These are phyloP conservation scores for Pogonocichla stellata DNA, from an alignment of 2,113 vertebrate genomes.

Conservation along the genomic window DNA sequence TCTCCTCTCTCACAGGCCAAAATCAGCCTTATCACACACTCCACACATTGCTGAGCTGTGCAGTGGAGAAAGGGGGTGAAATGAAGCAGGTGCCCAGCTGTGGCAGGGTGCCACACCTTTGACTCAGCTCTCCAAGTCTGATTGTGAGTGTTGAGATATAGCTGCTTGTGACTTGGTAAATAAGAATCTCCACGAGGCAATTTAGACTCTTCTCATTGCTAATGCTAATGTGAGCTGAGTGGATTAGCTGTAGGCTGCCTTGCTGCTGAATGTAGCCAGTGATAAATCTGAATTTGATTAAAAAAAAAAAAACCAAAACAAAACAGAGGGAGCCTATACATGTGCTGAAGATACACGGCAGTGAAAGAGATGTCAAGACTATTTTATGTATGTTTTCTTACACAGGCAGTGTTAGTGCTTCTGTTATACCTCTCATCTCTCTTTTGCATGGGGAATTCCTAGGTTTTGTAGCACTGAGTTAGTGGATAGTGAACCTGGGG, in stretches of 20 bases:
- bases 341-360: neutral
- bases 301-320: no score
- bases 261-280: neutral
- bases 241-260: neutral
- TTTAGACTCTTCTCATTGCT: neutral
- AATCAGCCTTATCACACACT: neutral
- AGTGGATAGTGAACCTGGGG: neutral
- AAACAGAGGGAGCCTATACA: neutral
- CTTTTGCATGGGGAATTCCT: neutral
- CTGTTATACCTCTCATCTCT: neutral
- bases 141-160: neutral
- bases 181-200: neutral
- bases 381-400: neutral
- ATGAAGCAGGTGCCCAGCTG: neutral
- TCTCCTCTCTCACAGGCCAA: neutral
- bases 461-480: neutral
- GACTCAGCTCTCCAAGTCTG: neutral
- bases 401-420: neutral
- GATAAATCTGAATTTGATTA: neutral
- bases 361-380: neutral
- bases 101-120: neutral
- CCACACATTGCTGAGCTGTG: rapidly evolving
- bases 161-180: neutral
- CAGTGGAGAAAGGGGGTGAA: rapidly evolving
- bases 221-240: neutral